Base-by-base conservation (phyloP, 2,797 vertebrate genomes). In the Hydrolagus colliei region DNA sequence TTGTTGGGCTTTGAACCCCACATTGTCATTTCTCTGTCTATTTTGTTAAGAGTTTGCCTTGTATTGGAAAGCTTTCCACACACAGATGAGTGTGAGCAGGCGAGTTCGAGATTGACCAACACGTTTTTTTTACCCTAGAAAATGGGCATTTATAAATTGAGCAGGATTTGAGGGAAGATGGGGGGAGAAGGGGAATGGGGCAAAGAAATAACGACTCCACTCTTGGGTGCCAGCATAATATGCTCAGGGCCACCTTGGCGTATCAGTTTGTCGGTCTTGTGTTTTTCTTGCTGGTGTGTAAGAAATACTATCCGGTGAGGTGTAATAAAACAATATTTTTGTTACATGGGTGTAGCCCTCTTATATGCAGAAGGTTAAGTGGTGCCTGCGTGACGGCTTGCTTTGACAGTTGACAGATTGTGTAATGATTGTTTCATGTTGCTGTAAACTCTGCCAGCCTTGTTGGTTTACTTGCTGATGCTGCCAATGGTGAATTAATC, bases 381-480 rank as follows among this genome's bases (percentile, higher is more conserved):
- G 65, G 14, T 82, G 65, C 78, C 11, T 80, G n/a, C 41, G 8
- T 79, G 77, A 22, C n/a, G 9, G 22, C 62, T 32, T 11, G 14
- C 14, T 82, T 68, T 82, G 63, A 41, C 79, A 82, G 8, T 82
- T 82, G 65, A 82, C 61, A 16, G 8, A 77, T 68, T 82, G 16
- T 41, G 20, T 67, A 68, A 52, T 52, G 41, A 82, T 71, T 68
- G 63, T 82, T 82, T 71, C 65, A 52, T 82, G 32, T 82, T 71
- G 68, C 20, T 82, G 62, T 16, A 68, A 82, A 41, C 65, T 67
- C 61, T 80, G 22, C 78, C 78, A 80, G 62, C 78, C 78, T 82
- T 82, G 62, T 80, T 63, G 79, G 79, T 82, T 82, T 82, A 35
- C 27, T 20, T 82, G 79, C 79, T 82, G 41, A 71, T 67, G 65